Conservation (phyloP, 2,113 vertebrate genomes). For the Urocolius indicus region DNA sequence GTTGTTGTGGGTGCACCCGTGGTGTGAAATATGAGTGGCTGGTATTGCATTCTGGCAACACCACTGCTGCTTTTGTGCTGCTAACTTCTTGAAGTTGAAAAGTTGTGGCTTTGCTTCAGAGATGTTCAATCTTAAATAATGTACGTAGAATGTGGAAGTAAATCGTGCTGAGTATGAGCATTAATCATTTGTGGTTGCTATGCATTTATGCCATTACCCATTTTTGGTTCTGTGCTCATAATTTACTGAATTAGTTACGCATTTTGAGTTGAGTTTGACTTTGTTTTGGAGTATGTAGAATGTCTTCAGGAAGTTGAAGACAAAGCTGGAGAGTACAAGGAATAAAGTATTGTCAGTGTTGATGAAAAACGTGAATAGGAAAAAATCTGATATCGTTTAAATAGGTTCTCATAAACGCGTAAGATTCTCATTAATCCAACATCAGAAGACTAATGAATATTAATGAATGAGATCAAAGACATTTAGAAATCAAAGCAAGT, state of each 20-base stretch:
- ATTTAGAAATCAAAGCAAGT: slow-evolving; percentile 77
- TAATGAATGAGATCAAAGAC: slow-evolving; percentile 83
- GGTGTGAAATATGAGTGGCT: neutral
- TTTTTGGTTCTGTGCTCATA: neutral
- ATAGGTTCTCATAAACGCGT: slow-evolving; percentile 66
- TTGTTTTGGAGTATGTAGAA: neutral
- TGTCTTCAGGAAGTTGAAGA: neutral
- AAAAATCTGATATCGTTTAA: slow-evolving; percentile 72
- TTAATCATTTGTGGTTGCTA: neutral
- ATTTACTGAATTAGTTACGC: neutral
- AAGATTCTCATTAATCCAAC: slow-evolving; percentile 79
- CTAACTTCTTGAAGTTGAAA: neutral
- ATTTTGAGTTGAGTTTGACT: neutral
- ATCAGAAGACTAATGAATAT: slow-evolving; percentile 82
- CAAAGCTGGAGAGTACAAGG: slow-evolving; percentile 6
- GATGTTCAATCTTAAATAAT: neutral
- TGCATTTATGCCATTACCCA: neutral
- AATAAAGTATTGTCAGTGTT: slow-evolving; percentile 1
- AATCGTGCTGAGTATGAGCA: neutral
- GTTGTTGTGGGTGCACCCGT: neutral
- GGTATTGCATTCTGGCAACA: neutral
- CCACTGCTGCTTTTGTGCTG: neutral
- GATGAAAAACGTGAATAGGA: slow-evolving; percentile 38
- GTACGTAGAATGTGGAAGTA: neutral
- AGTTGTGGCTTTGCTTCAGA: neutral